Percentiles rank a stretch among this genome's conserved stretches.
Evolutionary conservation across 2,113 vertebrate species (phyloP).

Genomic region (Mus spicilegus): DNA sequence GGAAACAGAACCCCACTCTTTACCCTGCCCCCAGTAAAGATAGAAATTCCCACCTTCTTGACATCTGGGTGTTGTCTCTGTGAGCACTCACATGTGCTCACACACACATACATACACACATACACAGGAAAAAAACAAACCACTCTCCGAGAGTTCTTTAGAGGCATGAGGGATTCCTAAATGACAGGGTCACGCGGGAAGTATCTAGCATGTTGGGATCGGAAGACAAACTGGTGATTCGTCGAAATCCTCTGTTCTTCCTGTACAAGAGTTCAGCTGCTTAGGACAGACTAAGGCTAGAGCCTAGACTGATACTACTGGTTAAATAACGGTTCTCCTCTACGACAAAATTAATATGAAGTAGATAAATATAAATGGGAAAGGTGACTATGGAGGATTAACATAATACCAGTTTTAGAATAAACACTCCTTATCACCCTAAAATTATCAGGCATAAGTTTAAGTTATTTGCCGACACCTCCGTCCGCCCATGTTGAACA

Average conservation of each 20-base stretch:
- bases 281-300: background rate
- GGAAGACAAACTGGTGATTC: background rate
- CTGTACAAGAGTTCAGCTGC: background rate
- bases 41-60: background rate
- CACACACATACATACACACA: background rate
- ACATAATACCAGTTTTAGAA: conserved; percentile 20
- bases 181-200: background rate
- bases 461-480: background rate
- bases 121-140: no score
- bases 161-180: conserved; percentile 27
- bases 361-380: background rate
- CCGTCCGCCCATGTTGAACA: background rate
- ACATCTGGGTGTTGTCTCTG: background rate
- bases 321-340: background rate
- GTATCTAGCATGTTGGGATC: background rate
- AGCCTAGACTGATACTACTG: background rate
- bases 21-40: background rate
- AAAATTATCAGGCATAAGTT: conserved; percentile 49
- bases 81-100: background rate
- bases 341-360: conserved; percentile 30
- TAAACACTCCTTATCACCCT: background rate
- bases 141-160: background rate
- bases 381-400: background rate
- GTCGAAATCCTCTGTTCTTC: background rate
- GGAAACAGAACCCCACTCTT: background rate